Evolutionary conservation across 1,140 invertebrate genomes (phyloP).

Genomic region (Cheumatopsyche charites): DNA sequence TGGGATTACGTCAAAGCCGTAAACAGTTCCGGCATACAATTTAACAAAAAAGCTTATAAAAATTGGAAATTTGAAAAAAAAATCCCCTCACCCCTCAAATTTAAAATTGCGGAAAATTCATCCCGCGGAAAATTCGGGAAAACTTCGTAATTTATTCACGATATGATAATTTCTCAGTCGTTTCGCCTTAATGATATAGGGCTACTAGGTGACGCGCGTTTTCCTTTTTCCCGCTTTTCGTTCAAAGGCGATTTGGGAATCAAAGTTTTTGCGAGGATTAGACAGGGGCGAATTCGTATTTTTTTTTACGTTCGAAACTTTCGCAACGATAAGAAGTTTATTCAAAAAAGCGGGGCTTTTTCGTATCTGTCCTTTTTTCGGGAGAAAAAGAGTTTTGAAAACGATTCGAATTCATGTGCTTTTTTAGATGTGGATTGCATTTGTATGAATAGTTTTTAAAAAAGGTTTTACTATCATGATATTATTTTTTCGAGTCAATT

Average conservation of each 20-base stretch:
- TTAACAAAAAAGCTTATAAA: background rate
- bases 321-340: too few species aligned
- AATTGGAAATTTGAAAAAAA: background rate
- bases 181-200: slow-evolving; percentile 23
- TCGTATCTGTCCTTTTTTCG: background rate
- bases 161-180: slow-evolving; percentile 26
- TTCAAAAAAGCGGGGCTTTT: background rate
- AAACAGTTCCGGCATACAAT: slow-evolving; percentile 2
- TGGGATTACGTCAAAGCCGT: background rate
- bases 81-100: background rate
- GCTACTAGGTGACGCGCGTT: slow-evolving; percentile 23
- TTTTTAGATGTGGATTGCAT: too few species aligned
- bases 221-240: too few species aligned
- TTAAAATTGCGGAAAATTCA: too few species aligned
- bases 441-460: too few species aligned
- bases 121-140: slow-evolving; percentile 23
- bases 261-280: slow-evolving; percentile 29
- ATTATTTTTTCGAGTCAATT: too few species aligned
- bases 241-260: slow-evolving; percentile 33
- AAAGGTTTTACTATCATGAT: too few species aligned
- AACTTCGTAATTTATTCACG: slow-evolving; percentile 33
- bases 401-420: too few species aligned
- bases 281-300: background rate
- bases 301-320: background rate
- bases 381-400: too few species aligned